These are phyloP conservation scores for Zosterops pallidus DNA, from an alignment of 2,113 vertebrate species.

Conservation along the genomic window DNA sequence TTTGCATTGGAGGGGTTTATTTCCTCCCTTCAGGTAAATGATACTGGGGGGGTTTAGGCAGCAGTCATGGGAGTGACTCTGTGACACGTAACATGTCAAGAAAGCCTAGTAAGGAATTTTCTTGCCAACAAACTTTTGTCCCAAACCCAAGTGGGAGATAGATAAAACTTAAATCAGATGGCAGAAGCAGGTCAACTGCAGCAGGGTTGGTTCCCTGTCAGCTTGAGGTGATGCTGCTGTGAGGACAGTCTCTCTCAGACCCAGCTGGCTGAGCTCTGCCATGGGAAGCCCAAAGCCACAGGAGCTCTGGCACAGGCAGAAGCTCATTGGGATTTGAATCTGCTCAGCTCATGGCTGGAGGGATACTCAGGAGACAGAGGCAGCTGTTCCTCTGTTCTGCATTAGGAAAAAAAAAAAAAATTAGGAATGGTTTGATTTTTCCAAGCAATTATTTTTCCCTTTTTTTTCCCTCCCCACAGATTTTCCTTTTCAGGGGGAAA, in stretches of 20 bases:
- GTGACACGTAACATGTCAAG: background rate
- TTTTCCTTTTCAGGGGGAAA: background rate
- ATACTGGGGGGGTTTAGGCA: background rate
- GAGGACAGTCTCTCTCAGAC: background rate
- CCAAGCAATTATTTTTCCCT: background rate
- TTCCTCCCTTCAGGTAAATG: background rate
- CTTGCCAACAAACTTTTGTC: background rate
- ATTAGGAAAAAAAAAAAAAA: background rate
- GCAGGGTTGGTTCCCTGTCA: background rate
- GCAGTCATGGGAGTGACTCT: background rate
- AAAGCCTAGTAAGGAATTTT: background rate
- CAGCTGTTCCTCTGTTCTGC: conserved; percentile 23
- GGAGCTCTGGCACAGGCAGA: background rate
- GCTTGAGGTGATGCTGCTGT: background rate
- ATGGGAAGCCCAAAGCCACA: background rate
- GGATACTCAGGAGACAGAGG: background rate
- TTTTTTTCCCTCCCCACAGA: background rate
- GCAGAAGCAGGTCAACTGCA: background rate
- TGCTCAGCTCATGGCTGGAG: background rate
- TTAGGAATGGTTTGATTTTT: background rate
- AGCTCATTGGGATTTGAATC: background rate
- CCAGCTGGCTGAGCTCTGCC: background rate
- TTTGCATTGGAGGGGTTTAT: background rate
- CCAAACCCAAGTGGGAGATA: background rate
- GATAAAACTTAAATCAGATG: background rate